Percentiles rank a stretch among this genome's conserved stretches.
Evolutionary conservation across 2,888 invertebrate genomes (phyloP).

Genomic region (Polydesmus complanatus): DNA sequence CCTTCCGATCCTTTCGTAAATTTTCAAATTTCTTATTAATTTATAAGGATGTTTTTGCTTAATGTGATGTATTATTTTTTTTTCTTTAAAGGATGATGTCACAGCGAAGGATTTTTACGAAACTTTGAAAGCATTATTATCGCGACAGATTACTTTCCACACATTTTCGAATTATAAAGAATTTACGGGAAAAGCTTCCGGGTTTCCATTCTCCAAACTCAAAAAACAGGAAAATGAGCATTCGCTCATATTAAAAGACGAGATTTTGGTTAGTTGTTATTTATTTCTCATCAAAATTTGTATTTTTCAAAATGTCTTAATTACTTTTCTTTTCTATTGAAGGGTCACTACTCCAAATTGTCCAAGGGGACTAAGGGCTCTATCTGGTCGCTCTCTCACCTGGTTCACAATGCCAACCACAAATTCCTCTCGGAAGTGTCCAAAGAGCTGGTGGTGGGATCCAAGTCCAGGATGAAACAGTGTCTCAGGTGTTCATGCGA

Average conservation of each 20-base stretch:
- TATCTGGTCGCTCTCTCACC: not conserved
- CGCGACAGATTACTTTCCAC: not conserved
- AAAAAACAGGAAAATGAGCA: not conserved
- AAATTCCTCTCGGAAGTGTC: not conserved
- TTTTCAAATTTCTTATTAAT: not conserved
- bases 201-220: too few species aligned
- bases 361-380: not conserved
- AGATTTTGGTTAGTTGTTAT: too few species aligned
- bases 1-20: not conserved
- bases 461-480: too few species aligned
- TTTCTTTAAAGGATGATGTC: not conserved
- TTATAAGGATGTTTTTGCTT: not conserved
- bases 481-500: too few species aligned
- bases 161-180: not conserved
- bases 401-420: not conserved
- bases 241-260: too few species aligned
- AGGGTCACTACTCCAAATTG: not conserved
- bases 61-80: not conserved
- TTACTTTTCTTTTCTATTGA: not conserved
- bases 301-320: too few species aligned
- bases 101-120: not conserved
- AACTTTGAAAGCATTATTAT: not conserved
- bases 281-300: too few species aligned
- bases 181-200: not conserved
- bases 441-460: not conserved